Evolutionary conservation across 2,113 vertebrate genomes (phyloP), one percentile per base, ranked within the genome.

Genomic region (Sula dactylatra): DNA sequence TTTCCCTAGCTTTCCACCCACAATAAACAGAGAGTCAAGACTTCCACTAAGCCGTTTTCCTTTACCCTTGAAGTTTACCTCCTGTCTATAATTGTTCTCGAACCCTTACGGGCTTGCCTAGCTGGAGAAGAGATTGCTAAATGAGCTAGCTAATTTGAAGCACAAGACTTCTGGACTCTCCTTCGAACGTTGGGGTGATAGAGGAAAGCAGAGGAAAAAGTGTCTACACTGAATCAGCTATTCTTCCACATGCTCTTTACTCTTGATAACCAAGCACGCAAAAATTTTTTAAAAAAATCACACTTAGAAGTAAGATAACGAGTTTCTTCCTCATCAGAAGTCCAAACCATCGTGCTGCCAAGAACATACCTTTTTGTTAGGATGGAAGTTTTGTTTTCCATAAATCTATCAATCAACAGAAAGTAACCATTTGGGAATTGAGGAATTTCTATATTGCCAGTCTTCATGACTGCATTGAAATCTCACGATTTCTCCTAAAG

Each of bases 121-220:
- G 11, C 17, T 56, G 26, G 34, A 2, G 26, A 50, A 36, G 61
- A 52, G 38, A 81, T 3, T 42, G 64, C 24, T 64, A 29, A 59
- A 45, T 10, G 29, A 84, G 11, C 20, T 54, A 83, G 36, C 17
- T n/a, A 9, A 78, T 55, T 9, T 44, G 34, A 91, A 74, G 25
- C 16, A 79, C 47, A 62, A 58, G 38, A 32, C 16, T 62, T 91
- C 21, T 67, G 55, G 26, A 78, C 49, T 54, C 42, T 83, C 44
- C 36, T 86, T 42, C 29, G 52, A n/a, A 29, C 2, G 3, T 5
- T 31, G 13, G 24, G 13, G 13, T 1, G 0, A 47, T 12, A 40
- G 27, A 58, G 16, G 52, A 62, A 93, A 91, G 56, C 45, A 85
- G 61, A 78, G 24, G 5, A 12, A 31, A 32, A 74, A 58, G 9